Evolutionary conservation across 2,888 invertebrate genomes (phyloP), one percentile per base, ranked within the genome.

Genomic region (Lacanobia wlatinum): DNA sequence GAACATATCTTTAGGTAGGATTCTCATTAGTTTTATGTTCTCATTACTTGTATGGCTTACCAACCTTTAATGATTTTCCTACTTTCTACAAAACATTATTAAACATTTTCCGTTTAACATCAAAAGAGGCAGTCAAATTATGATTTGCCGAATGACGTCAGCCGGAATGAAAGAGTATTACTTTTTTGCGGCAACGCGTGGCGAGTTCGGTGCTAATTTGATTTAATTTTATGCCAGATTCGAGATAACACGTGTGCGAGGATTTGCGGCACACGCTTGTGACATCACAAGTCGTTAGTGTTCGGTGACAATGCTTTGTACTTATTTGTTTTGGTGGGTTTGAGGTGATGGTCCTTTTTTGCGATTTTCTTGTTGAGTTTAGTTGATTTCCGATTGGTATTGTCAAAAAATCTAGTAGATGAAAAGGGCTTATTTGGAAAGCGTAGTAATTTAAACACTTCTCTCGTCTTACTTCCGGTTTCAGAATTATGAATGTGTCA

Each of bases 191-290:
- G 16, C 43, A 48, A 23, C 48, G 48, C 60, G 46, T 16, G 16
- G 40, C 14, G 16, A 40, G 34, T 18, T 71, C 52, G 43, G 18
- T 46, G 92, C 96, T 97, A 97, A 97, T 96, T 96, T 96, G 97
- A 89, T 89, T 90, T 90, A 90, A 97, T 97, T 97, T 97, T 96
- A 97, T 96, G 97, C 96, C 95, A 96, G 97, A 97, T 97, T 97
- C 96, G 95, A 96, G 96, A 94, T 97, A 96, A 96, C 93, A 97
- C 78, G 82, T 82, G 84, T 79, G 72, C 71, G 81, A 83, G 59
- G 72, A 86, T 89, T 87, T 84, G 74, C 50, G 70, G 67, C 64
- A 73, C 75, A 74, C 67, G 68, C 62, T 40, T 46, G 58, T 70
- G 53, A 66, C 65, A 78, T 72, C 69, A 52, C 63, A 77, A 75